A percentile compares a stretch with the other conserved stretches of the same genome.
Evolutionary conservation across 2,113 vertebrate genomes (phyloP).

Genomic region (Onychostruthus taczanowskii): DNA sequence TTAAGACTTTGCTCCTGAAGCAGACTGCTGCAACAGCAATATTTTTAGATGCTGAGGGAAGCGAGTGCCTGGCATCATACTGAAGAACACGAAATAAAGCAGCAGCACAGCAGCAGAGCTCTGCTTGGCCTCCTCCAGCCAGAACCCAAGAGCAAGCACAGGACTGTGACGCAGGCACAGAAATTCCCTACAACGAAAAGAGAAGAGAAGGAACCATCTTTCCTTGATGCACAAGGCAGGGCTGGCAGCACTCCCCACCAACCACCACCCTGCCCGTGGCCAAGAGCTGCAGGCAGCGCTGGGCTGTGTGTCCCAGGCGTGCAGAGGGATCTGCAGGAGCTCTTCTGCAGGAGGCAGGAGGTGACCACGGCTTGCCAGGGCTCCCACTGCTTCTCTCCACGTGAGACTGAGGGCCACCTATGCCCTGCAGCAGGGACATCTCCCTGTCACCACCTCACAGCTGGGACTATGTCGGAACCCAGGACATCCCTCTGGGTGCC

Average conservation of each 20-base stretch:
- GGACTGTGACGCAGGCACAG: not conserved
- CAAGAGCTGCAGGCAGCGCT: not conserved
- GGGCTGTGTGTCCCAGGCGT: not conserved
- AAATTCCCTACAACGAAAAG: rapidly evolving
- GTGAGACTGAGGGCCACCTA: not conserved
- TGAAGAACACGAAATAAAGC: not conserved
- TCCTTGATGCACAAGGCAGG: not conserved
- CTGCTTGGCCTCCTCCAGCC: not conserved
- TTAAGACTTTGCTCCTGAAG: not conserved
- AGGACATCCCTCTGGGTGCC: too few relatives aligned
- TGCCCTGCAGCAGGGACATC: not conserved
- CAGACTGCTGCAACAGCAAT: not conserved
- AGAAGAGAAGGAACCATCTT: not conserved
- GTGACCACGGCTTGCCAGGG: not conserved
- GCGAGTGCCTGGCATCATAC: not conserved
- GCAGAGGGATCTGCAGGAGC: not conserved
- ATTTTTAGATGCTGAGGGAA: not conserved
- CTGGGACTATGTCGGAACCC: not conserved
- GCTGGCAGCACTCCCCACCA: not conserved
- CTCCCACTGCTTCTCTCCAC: not conserved
- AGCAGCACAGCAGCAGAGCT: not conserved
- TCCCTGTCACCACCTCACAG: not conserved
- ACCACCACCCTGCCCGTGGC: rapidly evolving
- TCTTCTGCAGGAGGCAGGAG: not conserved
- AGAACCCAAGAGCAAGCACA: not conserved